Evolutionary conservation across 2,113 vertebrate species (phyloP).

Genomic region (Eulemur macaco): DNA sequence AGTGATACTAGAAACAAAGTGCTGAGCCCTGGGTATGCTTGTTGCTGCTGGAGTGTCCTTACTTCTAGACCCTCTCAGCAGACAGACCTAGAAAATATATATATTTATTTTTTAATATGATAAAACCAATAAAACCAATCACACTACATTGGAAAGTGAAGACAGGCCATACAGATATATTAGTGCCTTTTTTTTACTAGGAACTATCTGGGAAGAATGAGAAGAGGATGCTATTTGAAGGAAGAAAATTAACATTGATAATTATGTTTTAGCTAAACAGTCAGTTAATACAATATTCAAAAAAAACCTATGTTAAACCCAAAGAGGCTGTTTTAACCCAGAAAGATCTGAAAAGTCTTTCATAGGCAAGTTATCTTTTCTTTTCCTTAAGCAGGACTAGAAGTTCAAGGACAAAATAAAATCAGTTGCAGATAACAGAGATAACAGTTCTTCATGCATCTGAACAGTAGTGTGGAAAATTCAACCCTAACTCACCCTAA

Average conservation of each 20-base stretch:
- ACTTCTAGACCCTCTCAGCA: neutral
- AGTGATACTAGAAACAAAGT: neutral
- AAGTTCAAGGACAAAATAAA: slow-evolving; percentile 21
- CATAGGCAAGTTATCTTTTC: neutral
- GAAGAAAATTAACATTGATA: neutral
- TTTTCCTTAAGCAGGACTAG: neutral
- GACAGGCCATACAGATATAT: neutral
- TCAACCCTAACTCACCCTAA: neutral
- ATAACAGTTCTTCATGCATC: neutral
- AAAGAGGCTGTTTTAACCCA: neutral
- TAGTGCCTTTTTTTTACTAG: neutral
- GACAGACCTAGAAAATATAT: neutral
- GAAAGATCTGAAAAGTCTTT: neutral
- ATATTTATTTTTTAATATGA: neutral
- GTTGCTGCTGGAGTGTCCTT: neutral
- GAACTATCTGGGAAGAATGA: neutral
- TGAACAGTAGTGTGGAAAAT: neutral
- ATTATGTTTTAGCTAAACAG: neutral
- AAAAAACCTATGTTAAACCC: neutral
- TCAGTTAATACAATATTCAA: neutral
- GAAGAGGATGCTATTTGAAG: neutral
- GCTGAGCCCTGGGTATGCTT: neutral
- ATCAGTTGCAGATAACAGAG: neutral
- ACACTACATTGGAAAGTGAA: neutral
- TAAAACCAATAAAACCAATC: neutral